A percentile compares a stretch with the other conserved stretches of the same genome.
phyloP scores from a whole-genome alignment of 2,888 invertebrate species.

The Chironomus tentans region DNA sequence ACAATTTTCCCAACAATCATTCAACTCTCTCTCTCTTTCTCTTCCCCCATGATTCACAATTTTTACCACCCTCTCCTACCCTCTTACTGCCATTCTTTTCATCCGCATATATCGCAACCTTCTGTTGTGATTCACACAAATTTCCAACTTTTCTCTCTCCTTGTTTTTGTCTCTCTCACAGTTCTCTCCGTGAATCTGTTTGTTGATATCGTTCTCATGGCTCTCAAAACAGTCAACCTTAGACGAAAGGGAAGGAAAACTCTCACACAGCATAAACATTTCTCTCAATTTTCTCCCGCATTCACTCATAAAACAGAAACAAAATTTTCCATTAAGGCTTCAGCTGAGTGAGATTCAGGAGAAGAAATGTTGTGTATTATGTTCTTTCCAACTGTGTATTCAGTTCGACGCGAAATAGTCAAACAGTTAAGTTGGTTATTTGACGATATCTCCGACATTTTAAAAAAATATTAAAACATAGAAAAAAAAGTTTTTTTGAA shows the following conservation, averaged over 20 bases:
- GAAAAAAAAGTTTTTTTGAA: neutral
- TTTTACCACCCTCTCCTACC: neutral
- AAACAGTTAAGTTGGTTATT: slow-evolving; percentile 7
- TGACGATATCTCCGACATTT: neutral
- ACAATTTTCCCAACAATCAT: slow-evolving; percentile 14
- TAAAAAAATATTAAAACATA: neutral
- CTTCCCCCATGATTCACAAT: neutral
- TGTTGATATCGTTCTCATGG: neutral
- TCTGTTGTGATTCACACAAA: slow-evolving; percentile 9
- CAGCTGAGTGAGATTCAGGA: neutral
- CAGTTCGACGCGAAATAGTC: slow-evolving; percentile 6
- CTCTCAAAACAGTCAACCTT: too few species aligned
- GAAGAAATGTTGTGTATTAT: neutral
- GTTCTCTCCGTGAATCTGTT: neutral
- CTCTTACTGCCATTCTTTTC: neutral
- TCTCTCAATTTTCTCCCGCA: neutral
- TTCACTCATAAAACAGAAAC: neutral
- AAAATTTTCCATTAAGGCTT: neutral
- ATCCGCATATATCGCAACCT: neutral
- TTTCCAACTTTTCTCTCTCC: neutral
- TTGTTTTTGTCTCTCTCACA: neutral
- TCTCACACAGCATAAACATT: neutral
- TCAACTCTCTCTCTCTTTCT: neutral
- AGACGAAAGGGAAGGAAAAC: neutral
- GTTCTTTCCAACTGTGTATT: neutral